Evolutionary conservation across 35 echinoderm and acorn worm species (phyloP).

Genomic region (Chiridota heheva): DNA sequence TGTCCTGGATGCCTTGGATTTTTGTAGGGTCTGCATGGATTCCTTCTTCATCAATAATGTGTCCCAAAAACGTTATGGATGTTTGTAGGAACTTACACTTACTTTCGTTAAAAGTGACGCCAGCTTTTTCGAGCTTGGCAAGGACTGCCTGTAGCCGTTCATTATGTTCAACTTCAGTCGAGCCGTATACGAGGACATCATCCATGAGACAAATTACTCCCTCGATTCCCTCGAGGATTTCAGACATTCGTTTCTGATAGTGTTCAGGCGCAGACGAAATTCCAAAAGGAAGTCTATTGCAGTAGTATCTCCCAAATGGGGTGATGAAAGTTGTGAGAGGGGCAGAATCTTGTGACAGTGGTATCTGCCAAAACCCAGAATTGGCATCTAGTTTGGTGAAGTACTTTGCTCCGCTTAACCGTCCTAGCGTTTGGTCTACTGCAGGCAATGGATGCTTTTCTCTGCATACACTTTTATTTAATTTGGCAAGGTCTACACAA

Average conservation of each 20-base stretch:
- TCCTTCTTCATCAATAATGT: slow-evolving; percentile 4
- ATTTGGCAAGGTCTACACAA: slow-evolving; percentile 49
- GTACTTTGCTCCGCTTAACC: slow-evolving; percentile 18
- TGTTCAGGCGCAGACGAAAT: slow-evolving; percentile 52
- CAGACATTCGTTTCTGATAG: slow-evolving; percentile 49
- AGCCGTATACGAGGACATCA: slow-evolving; percentile 50
- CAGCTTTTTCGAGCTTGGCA: slow-evolving; percentile 29
- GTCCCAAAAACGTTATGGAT: slow-evolving; percentile 13
- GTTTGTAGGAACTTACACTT: slow-evolving; percentile 42
- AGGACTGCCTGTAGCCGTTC: slow-evolving; percentile 16
- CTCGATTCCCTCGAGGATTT: slow-evolving; percentile 46
- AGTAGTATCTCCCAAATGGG: slow-evolving; percentile 45
- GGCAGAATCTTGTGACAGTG: slow-evolving; percentile 11
- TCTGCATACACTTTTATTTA: slow-evolving; percentile 48
- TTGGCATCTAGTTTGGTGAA: slow-evolving; percentile 61
- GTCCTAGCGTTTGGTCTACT: slow-evolving; percentile 43
- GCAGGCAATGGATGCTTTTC: slow-evolving; percentile 45
- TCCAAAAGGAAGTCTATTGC: slow-evolving; percentile 32
- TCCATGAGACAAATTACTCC: slow-evolving; percentile 53
- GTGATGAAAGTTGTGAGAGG: slow-evolving; percentile 54
- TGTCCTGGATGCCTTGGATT: background rate
- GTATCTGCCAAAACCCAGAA: slow-evolving; percentile 68
- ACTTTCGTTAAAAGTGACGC: slow-evolving; percentile 49
- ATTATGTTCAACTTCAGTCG: slow-evolving; percentile 47
- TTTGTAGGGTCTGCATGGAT: slow-evolving; percentile 26